A percentile compares a stretch with the other conserved stretches of the same genome.
These are phyloP conservation scores for Polypterus bichir DNA, from an alignment of 2,113 vertebrate genomes.

Conservation along the genomic window DNA sequence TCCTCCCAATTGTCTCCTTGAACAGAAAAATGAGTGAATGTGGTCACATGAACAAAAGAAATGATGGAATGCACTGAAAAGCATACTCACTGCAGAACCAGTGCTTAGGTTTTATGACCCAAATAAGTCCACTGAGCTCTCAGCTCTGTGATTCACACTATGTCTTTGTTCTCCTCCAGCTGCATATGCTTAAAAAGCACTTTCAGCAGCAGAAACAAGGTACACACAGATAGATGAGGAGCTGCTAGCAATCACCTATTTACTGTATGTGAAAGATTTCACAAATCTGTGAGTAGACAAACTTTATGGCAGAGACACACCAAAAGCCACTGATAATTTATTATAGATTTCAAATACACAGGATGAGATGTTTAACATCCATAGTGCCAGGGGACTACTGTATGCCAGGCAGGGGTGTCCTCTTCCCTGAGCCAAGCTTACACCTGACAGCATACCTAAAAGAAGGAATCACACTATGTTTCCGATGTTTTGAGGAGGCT, in stretches of 20 bases:
- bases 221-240: background rate
- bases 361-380: background rate
- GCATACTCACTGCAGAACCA: background rate
- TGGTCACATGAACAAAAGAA: background rate
- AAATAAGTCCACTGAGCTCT: background rate
- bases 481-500: too few relatives aligned
- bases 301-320: background rate
- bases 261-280: background rate
- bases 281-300: background rate
- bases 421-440: too few relatives aligned
- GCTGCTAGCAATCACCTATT: background rate
- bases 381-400: too few relatives aligned
- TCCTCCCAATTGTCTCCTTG: background rate
- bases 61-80: background rate
- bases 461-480: too few relatives aligned
- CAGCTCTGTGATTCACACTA: background rate
- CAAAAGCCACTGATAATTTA: background rate
- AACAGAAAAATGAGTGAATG: slow-evolving; percentile 1
- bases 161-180: background rate
- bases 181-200: background rate
- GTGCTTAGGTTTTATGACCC: background rate
- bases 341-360: background rate
- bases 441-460: too few relatives aligned
- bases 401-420: too few relatives aligned
- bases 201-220: background rate